Percentiles rank a stretch among this genome's conserved stretches.
Conservation (phyloP, 1,140 invertebrate genomes). For the Drosophila tani region DNA sequence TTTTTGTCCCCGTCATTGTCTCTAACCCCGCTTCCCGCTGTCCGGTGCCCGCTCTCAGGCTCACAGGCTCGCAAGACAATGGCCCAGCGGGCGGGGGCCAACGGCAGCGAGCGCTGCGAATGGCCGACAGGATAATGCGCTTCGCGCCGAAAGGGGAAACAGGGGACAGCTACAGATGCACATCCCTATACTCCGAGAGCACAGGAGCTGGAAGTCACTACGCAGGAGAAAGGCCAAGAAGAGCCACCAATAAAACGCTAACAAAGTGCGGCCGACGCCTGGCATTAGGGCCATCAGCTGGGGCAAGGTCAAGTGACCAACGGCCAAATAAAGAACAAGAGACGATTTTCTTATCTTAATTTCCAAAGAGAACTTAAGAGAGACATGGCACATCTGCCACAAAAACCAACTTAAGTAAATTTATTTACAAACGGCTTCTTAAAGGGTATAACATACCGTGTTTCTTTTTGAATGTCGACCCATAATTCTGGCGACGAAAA, state of each 20-base stretch:
- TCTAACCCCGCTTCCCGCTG: slow-evolving; percentile 36
- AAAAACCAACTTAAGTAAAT: not conserved
- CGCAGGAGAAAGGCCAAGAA: slow-evolving; percentile 14
- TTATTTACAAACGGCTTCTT: slow-evolving; percentile 14
- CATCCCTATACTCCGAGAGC: not conserved
- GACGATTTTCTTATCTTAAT: not conserved
- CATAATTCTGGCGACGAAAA: not conserved
- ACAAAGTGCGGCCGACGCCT: slow-evolving; percentile 35
- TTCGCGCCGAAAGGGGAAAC: slow-evolving; percentile 33
- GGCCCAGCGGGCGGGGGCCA: slow-evolving; percentile 56
- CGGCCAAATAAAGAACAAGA: slow-evolving; percentile 8
- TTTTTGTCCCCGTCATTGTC: slow-evolving; percentile 76
- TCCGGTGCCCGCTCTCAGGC: slow-evolving; percentile 50
- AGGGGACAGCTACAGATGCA: slow-evolving; percentile 15
- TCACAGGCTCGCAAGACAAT: slow-evolving; percentile 46
- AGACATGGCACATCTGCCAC: slow-evolving; percentile 11
- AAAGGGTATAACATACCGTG: not conserved
- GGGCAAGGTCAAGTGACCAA: slow-evolving; percentile 36
- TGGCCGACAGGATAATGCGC: slow-evolving; percentile 61
- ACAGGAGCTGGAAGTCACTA: slow-evolving; percentile 1
- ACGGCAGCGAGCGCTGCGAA: slow-evolving; percentile 52
- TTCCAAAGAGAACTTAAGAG: not conserved
- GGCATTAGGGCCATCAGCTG: slow-evolving; percentile 20
- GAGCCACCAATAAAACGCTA: slow-evolving; percentile 58
- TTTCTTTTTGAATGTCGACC: not conserved